Evolutionary conservation across 53 echinoderm and acorn worm genomes (phyloP).

Genomic region (Pentamera pediparva): DNA sequence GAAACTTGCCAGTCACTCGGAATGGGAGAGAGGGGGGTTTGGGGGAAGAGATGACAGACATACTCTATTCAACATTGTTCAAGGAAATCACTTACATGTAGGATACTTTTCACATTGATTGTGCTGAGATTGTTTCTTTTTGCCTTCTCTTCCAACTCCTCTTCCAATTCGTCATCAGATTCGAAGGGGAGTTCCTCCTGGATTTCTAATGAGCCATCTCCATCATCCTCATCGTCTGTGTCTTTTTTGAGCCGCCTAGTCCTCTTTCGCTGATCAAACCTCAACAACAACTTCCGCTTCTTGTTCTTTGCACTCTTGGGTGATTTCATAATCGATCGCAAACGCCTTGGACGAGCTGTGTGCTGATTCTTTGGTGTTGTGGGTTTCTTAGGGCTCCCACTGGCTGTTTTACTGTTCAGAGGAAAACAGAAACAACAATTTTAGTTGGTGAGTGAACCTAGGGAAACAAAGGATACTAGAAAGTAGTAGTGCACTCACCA

Average conservation of each 20-base stretch:
- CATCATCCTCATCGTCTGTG: neutral
- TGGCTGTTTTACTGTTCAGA: too few relatives aligned
- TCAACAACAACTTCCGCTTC: conserved; percentile 42
- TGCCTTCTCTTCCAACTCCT: conserved; percentile 78
- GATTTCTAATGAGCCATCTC: conserved; percentile 13
- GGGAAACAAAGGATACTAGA: too few relatives aligned
- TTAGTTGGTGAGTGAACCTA: too few relatives aligned
- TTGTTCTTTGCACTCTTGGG: conserved; percentile 27
- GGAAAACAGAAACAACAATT: too few relatives aligned
- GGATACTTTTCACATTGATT: conserved; percentile 89
- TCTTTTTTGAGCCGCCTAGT: neutral
- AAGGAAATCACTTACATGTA: conserved; percentile 99
- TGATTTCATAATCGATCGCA: conserved; percentile 25
- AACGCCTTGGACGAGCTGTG: too few relatives aligned
- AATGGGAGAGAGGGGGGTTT: too few relatives aligned
- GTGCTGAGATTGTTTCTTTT: conserved; percentile 82
- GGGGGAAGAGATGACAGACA: too few relatives aligned
- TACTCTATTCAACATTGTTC: too few relatives aligned
- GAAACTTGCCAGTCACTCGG: too few relatives aligned
- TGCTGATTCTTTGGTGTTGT: too few relatives aligned
- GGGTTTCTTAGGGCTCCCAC: too few relatives aligned
- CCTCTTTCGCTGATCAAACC: conserved; percentile 16
- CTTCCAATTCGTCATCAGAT: conserved; percentile 62
- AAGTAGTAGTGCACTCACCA: too few relatives aligned
- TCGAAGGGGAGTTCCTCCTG: neutral